Percentiles rank a stretch among this genome's conserved stretches.
phyloP scores from a whole-genome alignment of 2,888 invertebrate species.

The Athalia rosae region DNA sequence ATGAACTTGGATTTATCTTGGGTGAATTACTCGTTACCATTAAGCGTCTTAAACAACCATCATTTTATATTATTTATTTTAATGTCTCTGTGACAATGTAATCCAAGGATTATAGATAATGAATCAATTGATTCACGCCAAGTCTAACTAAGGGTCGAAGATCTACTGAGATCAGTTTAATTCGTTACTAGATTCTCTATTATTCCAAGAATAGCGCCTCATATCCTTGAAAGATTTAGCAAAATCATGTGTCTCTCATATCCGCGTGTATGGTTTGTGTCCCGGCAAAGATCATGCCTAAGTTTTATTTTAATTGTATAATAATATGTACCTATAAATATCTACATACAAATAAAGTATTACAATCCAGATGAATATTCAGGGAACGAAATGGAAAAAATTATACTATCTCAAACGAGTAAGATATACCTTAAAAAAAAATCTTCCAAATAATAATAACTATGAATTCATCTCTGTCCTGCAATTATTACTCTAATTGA shows the following conservation, averaged over 20 bases:
- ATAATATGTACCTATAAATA: neutral
- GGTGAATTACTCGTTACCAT: constrained; percentile 18
- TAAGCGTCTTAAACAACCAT: constrained; percentile 23
- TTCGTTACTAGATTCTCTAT: constrained; percentile 39
- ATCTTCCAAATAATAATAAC: neutral
- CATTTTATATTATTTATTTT: constrained; percentile 27
- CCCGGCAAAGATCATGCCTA: constrained; percentile 25
- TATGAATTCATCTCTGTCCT: constrained; percentile 18
- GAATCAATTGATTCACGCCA: constrained; percentile 33
- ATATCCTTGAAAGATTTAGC: constrained; percentile 32
- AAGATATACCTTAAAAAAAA: constrained; percentile 11
- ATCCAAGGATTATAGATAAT: constrained; percentile 31
- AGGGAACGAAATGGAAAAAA: neutral
- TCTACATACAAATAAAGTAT: neutral
- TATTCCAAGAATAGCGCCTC: constrained; percentile 23
- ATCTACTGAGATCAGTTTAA: constrained; percentile 43
- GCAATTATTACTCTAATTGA: neutral
- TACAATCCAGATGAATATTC: constrained; percentile 26
- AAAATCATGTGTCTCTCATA: constrained; percentile 22
- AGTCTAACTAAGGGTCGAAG: constrained; percentile 40
- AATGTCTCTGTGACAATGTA: constrained; percentile 15
- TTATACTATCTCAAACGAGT: neutral
- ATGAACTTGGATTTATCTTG: constrained; percentile 29
- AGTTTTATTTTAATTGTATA: constrained; percentile 24
- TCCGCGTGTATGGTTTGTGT: constrained; percentile 16